Evolutionary conservation across 2,888 invertebrate species (phyloP).

Genomic region (Epinotia brunnichana): DNA sequence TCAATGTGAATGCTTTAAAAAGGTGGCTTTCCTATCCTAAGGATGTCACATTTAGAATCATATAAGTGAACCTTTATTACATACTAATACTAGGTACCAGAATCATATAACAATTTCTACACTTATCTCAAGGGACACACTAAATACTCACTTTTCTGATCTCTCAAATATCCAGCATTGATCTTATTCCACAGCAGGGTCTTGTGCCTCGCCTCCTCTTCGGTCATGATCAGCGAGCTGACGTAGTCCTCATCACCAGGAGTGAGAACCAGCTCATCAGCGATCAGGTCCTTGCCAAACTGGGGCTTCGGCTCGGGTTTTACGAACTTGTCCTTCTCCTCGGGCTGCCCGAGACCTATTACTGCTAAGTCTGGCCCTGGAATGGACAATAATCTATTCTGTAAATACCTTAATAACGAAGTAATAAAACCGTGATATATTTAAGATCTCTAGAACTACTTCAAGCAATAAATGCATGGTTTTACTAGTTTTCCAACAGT

Average conservation of each 20-base stretch:
- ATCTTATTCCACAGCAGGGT: slow-evolving; percentile 93
- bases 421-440: too few relatives aligned
- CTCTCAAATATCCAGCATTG: slow-evolving; percentile 93
- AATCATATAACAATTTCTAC: too few relatives aligned
- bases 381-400: slow-evolving; percentile 36
- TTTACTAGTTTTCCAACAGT: too few relatives aligned
- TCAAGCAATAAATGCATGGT: too few relatives aligned
- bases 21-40: not conserved
- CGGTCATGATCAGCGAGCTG: slow-evolving; percentile 89
- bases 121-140: too few relatives aligned
- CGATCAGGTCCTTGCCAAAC: slow-evolving; percentile 61
- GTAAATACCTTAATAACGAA: too few relatives aligned
- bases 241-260: slow-evolving; percentile 96
- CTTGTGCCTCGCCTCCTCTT: slow-evolving; percentile 92
- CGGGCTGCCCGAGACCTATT: slow-evolving; percentile 86
- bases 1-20: not conserved
- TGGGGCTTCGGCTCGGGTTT: slow-evolving; percentile 69
- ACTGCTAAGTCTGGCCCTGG: slow-evolving; percentile 89
- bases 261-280: slow-evolving; percentile 86
- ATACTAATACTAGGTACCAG: too few relatives aligned
- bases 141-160: slow-evolving; percentile 90
- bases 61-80: not conserved
- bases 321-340: slow-evolving; percentile 68
- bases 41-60: slow-evolving; percentile 11
- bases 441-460: too few relatives aligned